phyloP scores from a whole-genome alignment of 2,113 vertebrate species.

The Myiagra hebetior region DNA sequence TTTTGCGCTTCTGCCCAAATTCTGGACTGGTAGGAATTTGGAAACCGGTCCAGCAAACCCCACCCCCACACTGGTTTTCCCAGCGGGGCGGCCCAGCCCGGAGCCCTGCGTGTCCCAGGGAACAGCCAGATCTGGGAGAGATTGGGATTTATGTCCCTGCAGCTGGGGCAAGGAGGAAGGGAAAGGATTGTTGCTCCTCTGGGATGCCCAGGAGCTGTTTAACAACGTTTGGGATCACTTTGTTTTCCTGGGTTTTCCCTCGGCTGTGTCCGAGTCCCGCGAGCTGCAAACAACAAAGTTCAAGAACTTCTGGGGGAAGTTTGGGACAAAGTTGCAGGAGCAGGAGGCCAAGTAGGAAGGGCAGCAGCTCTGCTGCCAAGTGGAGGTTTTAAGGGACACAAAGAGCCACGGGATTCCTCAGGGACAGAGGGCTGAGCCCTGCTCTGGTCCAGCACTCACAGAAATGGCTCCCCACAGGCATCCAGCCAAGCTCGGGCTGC shows the following conservation, averaged over 20 bases:
- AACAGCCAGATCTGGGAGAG: background rate
- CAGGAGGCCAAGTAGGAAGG: background rate
- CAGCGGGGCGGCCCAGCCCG: background rate
- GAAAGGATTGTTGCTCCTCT: background rate
- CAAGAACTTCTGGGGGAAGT: background rate
- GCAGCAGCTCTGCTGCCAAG: background rate
- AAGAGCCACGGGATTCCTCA: background rate
- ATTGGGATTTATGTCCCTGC: background rate
- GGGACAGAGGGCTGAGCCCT: background rate
- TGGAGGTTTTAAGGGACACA: background rate
- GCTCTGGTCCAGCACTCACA: background rate
- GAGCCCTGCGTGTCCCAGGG: accelerated
- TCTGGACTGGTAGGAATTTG: background rate
- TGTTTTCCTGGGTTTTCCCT: background rate
- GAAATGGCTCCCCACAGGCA: background rate
- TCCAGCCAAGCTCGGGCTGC: background rate
- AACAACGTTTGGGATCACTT: background rate
- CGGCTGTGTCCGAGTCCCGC: accelerated
- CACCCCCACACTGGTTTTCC: background rate
- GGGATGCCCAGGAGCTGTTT: background rate
- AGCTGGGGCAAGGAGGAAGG: background rate
- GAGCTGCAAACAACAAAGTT: background rate
- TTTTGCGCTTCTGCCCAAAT: background rate
- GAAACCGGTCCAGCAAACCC: background rate
- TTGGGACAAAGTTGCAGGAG: background rate